Evolutionary conservation across 2,888 invertebrate genomes (phyloP).

Genomic region (Athripsodes cinereus): DNA sequence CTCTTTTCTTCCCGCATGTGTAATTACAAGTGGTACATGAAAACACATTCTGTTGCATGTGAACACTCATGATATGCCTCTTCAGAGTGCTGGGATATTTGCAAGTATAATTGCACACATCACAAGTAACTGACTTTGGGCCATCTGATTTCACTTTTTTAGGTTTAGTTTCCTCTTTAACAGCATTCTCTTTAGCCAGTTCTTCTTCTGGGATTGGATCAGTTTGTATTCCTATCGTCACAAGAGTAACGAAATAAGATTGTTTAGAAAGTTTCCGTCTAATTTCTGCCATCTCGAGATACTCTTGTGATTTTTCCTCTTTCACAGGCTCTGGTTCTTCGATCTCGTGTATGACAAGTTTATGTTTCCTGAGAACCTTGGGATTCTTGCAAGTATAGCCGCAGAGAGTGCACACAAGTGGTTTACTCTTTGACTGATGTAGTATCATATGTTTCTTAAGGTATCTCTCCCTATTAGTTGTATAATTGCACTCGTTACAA

Average conservation of each 20-base stretch:
- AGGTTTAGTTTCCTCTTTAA: slow-evolving; percentile 8
- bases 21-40: slow-evolving; percentile 9
- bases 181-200: neutral
- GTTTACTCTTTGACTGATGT: slow-evolving; percentile 10
- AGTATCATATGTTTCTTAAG: slow-evolving; percentile 12
- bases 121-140: slow-evolving; percentile 11
- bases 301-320: neutral
- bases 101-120: slow-evolving; percentile 10
- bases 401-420: slow-evolving; percentile 19
- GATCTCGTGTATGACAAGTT: slow-evolving; percentile 11
- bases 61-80: slow-evolving; percentile 13
- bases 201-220: slow-evolving; percentile 13
- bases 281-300: neutral
- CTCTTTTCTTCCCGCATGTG: slow-evolving; percentile 15
- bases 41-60: slow-evolving; percentile 11
- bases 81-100: slow-evolving; percentile 16
- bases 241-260: neutral
- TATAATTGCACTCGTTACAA: slow-evolving; percentile 15
- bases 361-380: slow-evolving; percentile 12
- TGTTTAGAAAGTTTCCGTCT: slow-evolving; percentile 7
- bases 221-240: slow-evolving; percentile 12
- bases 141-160: slow-evolving; percentile 1
- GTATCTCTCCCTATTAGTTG: slow-evolving; percentile 7
- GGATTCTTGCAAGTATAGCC: slow-evolving; percentile 18
- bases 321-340: slow-evolving; percentile 8